Percentiles rank a stretch among this genome's conserved stretches.
Conservation (phyloP, 2,113 vertebrate species). For the Beaufortia kweichowensis region DNA sequence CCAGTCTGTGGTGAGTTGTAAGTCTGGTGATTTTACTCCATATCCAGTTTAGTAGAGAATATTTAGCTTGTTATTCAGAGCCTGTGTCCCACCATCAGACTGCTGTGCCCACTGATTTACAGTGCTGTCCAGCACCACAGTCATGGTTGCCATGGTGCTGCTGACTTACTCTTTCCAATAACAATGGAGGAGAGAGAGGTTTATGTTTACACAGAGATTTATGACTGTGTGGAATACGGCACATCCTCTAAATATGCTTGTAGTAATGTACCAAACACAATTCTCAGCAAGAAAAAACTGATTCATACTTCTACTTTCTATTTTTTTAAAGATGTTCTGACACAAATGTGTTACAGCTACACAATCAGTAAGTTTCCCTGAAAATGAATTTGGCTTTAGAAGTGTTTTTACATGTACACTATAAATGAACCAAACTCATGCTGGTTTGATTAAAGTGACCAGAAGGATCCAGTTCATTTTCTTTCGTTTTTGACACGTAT, state of each 20-base stretch:
- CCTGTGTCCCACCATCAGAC: neutral
- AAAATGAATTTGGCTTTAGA: neutral
- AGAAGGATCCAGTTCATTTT: too few relatives aligned
- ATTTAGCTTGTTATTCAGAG: slow-evolving; percentile 25
- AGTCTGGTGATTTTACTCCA: neutral
- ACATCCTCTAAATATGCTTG: slow-evolving; percentile 20
- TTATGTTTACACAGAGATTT: slow-evolving; percentile 66
- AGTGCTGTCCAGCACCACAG: slow-evolving; percentile 28
- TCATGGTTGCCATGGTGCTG: slow-evolving; percentile 51
- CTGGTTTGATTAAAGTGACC: too few relatives aligned
- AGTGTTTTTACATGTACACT: neutral
- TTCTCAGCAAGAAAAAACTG: neutral
- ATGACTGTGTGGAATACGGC: slow-evolving; percentile 51
- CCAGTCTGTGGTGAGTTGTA: neutral
- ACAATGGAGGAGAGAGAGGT: slow-evolving; percentile 50
- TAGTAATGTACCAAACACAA: slow-evolving; percentile 21
- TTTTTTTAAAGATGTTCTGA: neutral
- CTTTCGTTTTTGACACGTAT: too few relatives aligned
- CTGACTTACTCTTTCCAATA: slow-evolving; percentile 56
- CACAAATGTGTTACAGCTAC: neutral
- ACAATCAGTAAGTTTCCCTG: neutral
- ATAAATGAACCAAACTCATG: too few relatives aligned
- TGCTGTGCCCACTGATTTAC: slow-evolving; percentile 36
- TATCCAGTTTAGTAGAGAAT: neutral
- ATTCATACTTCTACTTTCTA: neutral